Evolutionary conservation across 2,113 vertebrate species (phyloP).

Genomic region (Notiomystis cincta): DNA sequence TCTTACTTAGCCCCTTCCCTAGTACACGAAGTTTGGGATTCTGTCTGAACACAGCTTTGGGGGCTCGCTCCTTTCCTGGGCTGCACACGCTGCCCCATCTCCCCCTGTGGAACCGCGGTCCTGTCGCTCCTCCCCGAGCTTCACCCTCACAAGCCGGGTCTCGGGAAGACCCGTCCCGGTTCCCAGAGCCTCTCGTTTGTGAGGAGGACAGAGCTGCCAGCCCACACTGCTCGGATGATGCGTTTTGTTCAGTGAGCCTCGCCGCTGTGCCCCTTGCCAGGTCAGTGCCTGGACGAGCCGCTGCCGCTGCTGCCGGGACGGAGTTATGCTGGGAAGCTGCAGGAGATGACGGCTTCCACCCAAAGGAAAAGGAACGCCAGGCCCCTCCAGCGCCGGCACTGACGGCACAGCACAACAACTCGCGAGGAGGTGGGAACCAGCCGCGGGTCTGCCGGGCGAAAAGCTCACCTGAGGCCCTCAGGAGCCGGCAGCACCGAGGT

Average conservation of each 20-base stretch:
- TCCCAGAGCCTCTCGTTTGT: neutral
- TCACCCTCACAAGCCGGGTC: accelerated
- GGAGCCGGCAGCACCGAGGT: accelerated
- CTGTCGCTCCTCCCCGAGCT: neutral
- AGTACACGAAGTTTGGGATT: neutral
- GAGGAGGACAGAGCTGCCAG: neutral
- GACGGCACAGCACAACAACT: neutral
- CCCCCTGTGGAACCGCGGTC: accelerated
- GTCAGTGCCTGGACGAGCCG: neutral
- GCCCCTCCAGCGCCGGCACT: accelerated
- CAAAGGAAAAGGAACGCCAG: neutral
- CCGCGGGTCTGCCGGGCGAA: accelerated
- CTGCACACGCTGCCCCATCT: neutral
- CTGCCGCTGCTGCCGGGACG: neutral
- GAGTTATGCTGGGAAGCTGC: neutral
- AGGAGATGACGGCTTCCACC: neutral
- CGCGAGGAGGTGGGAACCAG: neutral
- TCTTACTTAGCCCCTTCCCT: neutral
- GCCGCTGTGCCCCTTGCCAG: neutral
- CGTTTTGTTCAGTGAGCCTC: accelerated
- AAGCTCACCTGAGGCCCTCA: too few relatives aligned
- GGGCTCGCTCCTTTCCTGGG: neutral
- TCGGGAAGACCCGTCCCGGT: neutral
- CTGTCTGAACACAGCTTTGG: neutral
- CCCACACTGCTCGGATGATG: accelerated